Percentiles rank a stretch among this genome's conserved stretches.
These are phyloP conservation scores for Plebejus argus DNA, from an alignment of 2,888 invertebrate genomes.

Conservation along the genomic window DNA sequence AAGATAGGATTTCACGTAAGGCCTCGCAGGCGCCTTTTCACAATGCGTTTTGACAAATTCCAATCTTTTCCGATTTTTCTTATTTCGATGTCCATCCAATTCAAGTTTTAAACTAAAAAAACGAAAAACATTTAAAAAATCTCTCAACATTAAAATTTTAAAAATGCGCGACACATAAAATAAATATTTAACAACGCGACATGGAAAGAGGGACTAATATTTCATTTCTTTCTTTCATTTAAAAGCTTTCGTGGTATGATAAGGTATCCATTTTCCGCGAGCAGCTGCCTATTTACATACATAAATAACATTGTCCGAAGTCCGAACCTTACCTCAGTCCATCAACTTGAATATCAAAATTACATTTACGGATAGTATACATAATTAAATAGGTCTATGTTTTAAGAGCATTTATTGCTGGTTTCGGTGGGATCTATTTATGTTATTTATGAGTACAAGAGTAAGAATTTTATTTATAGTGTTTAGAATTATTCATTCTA, in stretches of 20 bases:
- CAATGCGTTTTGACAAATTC: too few relatives aligned
- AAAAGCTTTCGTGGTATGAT: background rate
- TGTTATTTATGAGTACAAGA: background rate
- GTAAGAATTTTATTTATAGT: too few relatives aligned
- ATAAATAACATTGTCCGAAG: conserved; percentile 22
- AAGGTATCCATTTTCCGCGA: conserved; percentile 22
- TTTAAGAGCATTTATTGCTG: conserved; percentile 3
- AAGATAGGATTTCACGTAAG: too few relatives aligned
- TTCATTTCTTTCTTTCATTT: conserved; percentile 23
- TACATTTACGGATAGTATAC: conserved; percentile 12
- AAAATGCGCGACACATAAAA: background rate
- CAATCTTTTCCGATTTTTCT: too few relatives aligned
- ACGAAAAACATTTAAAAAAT: background rate
- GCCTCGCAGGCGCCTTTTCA: too few relatives aligned
- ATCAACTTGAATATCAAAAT: conserved; percentile 24
- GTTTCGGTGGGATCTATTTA: background rate
- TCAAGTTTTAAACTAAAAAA: background rate
- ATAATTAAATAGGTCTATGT: background rate
- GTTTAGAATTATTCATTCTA: too few relatives aligned
- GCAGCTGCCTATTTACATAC: conserved; percentile 17
- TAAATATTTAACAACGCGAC: background rate
- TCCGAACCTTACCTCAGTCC: conserved; percentile 18
- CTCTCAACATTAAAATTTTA: background rate
- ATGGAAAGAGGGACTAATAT: background rate
- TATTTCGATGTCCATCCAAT: too few relatives aligned